These are phyloP conservation scores for Indri indri DNA, from an alignment of 2,113 vertebrate genomes.

Conservation along the genomic window DNA sequence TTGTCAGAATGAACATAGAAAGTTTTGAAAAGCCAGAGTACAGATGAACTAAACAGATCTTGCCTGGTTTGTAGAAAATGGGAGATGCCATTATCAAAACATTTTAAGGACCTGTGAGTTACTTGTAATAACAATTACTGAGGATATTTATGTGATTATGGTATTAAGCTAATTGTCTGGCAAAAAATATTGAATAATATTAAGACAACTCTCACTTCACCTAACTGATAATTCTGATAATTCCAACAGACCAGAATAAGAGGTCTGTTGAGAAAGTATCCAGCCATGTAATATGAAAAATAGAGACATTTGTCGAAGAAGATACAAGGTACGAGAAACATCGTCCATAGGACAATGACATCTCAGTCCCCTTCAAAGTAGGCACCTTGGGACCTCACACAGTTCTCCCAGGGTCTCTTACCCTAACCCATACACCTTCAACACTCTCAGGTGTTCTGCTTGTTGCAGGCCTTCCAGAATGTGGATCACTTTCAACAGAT, in stretches of 20 bases:
- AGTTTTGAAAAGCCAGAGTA: background rate
- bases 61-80: background rate
- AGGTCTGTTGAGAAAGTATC: background rate
- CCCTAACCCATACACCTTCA: too few relatives aligned
- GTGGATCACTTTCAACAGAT: too few relatives aligned
- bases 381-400: too few relatives aligned
- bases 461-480: too few relatives aligned
- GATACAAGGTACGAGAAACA: too few relatives aligned
- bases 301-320: too few relatives aligned
- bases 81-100: background rate
- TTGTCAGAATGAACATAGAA: background rate
- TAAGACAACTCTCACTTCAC: background rate
- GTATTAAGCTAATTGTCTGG: background rate
- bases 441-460: too few relatives aligned
- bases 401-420: too few relatives aligned
- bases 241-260: too few relatives aligned
- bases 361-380: too few relatives aligned
- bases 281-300: too few relatives aligned
- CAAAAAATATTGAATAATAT: background rate
- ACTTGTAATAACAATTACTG: background rate
- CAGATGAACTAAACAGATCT: background rate
- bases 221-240: background rate
- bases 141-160: background rate
- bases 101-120: slow-evolving; percentile 14
- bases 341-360: too few relatives aligned